These are phyloP conservation scores for Rosalia funebris DNA, from an alignment of 2,888 invertebrate genomes.

Conservation along the genomic window DNA sequence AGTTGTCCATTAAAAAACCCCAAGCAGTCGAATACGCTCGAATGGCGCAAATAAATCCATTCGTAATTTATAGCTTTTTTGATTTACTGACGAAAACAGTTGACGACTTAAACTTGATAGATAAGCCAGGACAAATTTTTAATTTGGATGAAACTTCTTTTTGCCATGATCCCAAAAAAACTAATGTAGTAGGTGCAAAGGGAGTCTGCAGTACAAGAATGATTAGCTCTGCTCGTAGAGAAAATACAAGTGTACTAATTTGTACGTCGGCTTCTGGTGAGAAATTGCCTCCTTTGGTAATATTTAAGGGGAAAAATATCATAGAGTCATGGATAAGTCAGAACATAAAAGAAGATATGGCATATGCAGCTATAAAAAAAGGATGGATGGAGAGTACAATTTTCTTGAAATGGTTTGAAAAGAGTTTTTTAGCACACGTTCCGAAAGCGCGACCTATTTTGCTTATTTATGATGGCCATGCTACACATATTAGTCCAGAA, in stretches of 20 bases:
- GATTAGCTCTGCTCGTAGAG: constrained; percentile 16
- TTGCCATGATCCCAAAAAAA: neutral
- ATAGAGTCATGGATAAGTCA: neutral
- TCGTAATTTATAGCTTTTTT: constrained; percentile 41
- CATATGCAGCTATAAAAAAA: constrained; percentile 22
- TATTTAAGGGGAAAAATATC: constrained; percentile 15
- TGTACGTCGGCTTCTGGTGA: constrained; percentile 31
- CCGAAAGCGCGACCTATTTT: constrained; percentile 50
- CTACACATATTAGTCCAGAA: constrained; percentile 40
- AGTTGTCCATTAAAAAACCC: constrained; percentile 54
- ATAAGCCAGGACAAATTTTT: neutral
- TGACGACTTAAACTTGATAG: neutral
- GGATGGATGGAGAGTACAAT: constrained; percentile 51
- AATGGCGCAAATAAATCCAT: constrained; percentile 46
- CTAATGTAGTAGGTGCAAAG: constrained; percentile 4
- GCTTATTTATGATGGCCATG: constrained; percentile 53
- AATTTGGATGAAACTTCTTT: constrained; percentile 6
- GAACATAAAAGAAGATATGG: neutral
- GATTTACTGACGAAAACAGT: constrained; percentile 27
- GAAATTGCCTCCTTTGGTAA: constrained; percentile 32
- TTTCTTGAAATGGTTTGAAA: constrained; percentile 51
- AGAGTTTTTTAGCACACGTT: constrained; percentile 46
- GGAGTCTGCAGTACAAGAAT: too few relatives aligned
- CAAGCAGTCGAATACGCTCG: constrained; percentile 52
- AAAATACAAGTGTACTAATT: constrained; percentile 33